Evolutionary conservation across 2,888 invertebrate species (phyloP), one percentile per base, ranked within the genome.

Genomic region (Meliscaeva auricollis): DNA sequence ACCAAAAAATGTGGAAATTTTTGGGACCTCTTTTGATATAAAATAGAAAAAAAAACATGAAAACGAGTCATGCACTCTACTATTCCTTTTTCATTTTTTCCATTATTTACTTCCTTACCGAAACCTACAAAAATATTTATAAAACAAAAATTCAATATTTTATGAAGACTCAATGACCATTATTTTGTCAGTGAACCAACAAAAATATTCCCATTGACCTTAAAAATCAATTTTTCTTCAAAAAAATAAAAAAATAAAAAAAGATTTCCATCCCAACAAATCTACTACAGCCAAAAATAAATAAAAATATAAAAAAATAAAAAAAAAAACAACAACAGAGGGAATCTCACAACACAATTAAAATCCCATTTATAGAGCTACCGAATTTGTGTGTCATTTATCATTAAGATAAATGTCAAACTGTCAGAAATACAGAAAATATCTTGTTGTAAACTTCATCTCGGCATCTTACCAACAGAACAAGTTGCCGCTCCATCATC

Each of bases 401-500:
- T 88, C 87, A 88, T 87, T 88, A 88, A 87, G 87, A 87, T 87
- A 87, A 87, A 87, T 80, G 87, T 88, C 88, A 87, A 84, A 48
- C 87, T 88, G 88, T 88, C 87, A 88, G 87, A 88, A 88, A 88
- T 87, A 87, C 88, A 88, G 81, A 88, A 87, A 87, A 85, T 87
- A 81, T 87, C 87, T 84, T 84, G 78, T 87, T 87, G 70, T 87
- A 87, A 84, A 79, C 66, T 87, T 78, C 87, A 87, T 81, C 83
- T 81, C 60, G 58, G 58, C 75, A 76, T 64, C 84, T 73, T 62
- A 66, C 52, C 20, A 26, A 75, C 44, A 72, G 70, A 78, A 78
- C 69, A 60, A 54, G 64, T 70, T 48, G 9, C 62, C 74, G 38
- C 73, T 62, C 22, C 69, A 78, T 73, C 82, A 69, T 80, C 62